Evolutionary conservation across 2,113 vertebrate species (phyloP), one percentile per base, ranked within the genome.

Genomic region (Hippopotamus amphibius): DNA sequence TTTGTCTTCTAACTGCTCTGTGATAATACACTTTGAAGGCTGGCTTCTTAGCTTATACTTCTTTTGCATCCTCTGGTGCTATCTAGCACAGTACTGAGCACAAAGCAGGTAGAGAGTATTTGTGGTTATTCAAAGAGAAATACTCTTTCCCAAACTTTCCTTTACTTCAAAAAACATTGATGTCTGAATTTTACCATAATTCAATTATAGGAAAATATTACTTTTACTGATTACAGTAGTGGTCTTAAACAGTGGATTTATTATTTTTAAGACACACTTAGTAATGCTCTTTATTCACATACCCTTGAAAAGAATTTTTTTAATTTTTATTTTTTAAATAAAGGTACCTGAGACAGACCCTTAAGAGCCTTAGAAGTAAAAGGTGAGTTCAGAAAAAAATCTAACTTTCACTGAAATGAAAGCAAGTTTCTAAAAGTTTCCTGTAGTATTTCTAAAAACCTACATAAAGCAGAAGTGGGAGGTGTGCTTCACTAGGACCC

Each of bases 361-460:
- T 96, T 86, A 55, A 55, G 71, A 82, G 53, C 33, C n/a, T 90
- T 95, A 63, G 53, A 68, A 90, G 63, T 87, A n/a, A 96, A 50
- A 89, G n/a, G 21, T 92, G 91, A 96, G 46, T 79, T 97, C 81
- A 88, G 71, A 53, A 95, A 82, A 82, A 86, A 92, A 92, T 88
- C 83, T 93, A 89, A 96, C 92, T 93, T 97, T n/a, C 37, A 93
- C 65, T 90, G 83, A 96, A 74, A 96, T 84, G 63, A 96, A 68
- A 96, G 22, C 9, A 93, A 79, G 21, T 93, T 96, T 95, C 46
- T 65, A 41, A 94, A 92, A 76, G 48, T 37, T 37, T 57, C n/a
- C 41, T 69, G 87, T 1, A 79, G 6, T 59, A 46, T 81, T 96
- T 97, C 90, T 87, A 96, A 82, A 92, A 96, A 96, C 79, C 61